Percentiles rank a stretch among this genome's conserved stretches.
Evolutionary conservation across 2,888 invertebrate genomes (phyloP).

Genomic region (Pterostichus madidus): DNA sequence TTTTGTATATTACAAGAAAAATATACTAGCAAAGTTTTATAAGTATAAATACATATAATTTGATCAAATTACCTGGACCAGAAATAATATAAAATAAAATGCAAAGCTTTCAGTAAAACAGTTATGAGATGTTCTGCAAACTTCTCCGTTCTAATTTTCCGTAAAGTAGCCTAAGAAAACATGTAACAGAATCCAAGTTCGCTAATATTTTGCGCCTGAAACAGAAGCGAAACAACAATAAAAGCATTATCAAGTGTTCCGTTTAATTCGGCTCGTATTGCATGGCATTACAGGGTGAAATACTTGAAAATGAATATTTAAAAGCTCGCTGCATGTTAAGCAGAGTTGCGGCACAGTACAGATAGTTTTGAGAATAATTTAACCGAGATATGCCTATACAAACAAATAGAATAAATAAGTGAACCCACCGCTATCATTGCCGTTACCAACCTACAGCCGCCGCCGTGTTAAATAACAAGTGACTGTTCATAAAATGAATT

Average conservation of each 20-base stretch:
- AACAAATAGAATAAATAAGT: conserved; percentile 23
- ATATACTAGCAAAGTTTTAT: background rate
- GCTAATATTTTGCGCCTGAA: conserved; percentile 32
- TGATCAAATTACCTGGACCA: conserved; percentile 8
- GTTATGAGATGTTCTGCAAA: conserved; percentile 26
- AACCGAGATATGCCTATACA: conserved; percentile 30
- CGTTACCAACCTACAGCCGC: background rate
- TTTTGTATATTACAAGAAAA: too few species aligned
- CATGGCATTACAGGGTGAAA: conserved; percentile 44
- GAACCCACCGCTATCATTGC: background rate
- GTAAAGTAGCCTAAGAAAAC: conserved; percentile 42
- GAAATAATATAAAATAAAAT: conserved; percentile 1
- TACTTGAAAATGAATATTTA: conserved; percentile 60
- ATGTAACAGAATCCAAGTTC: conserved; percentile 34
- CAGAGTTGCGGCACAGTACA: background rate
- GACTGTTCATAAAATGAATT: conserved; percentile 27
- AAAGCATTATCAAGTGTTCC: conserved; percentile 52
- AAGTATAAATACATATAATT: background rate
- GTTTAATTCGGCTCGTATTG: conserved; percentile 51
- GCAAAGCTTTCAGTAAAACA: conserved; percentile 16
- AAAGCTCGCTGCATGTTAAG: conserved; percentile 47
- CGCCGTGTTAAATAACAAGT: conserved; percentile 9
- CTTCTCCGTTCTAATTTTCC: conserved; percentile 21
- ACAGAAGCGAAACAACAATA: conserved; percentile 41
- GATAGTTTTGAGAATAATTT: conserved; percentile 50